Percentiles rank a stretch among this genome's conserved stretches.
phyloP scores from a whole-genome alignment of 2,113 vertebrate species.

The Brienomyrus longianalis region DNA sequence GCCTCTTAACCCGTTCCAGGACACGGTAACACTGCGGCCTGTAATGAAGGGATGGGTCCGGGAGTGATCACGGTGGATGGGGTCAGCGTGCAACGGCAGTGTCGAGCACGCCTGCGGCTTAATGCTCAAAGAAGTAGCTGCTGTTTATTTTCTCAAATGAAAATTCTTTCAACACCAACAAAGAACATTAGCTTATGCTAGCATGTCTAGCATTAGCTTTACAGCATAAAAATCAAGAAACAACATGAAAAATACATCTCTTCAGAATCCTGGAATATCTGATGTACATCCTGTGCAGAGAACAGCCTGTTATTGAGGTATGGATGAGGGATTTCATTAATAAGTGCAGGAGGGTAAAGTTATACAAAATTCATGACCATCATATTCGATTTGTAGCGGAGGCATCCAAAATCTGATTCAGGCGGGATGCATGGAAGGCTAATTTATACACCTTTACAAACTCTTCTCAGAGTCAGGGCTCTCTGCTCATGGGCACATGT shows the following conservation, averaged over 20 bases:
- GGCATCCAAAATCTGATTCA: neutral
- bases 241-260: neutral
- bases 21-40: constrained; percentile 51
- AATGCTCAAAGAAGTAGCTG: neutral
- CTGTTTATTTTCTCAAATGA: neutral
- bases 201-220: neutral
- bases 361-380: neutral
- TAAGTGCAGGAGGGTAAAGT: neutral
- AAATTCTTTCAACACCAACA: neutral
- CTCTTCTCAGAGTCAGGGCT: neutral
- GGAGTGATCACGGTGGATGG: neutral
- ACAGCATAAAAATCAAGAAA: neutral
- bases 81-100: neutral
- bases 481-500: neutral
- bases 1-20: constrained; percentile 71
- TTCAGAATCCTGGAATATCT: neutral
- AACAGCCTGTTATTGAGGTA: neutral
- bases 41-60: constrained; percentile 40
- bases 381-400: neutral
- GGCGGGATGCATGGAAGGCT: neutral
- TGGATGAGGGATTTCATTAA: neutral
- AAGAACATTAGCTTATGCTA: neutral
- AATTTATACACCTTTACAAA: neutral
- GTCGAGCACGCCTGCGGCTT: neutral
- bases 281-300: neutral